Conservation (phyloP, 2,888 invertebrate species). For the Orchestes rusci region DNA sequence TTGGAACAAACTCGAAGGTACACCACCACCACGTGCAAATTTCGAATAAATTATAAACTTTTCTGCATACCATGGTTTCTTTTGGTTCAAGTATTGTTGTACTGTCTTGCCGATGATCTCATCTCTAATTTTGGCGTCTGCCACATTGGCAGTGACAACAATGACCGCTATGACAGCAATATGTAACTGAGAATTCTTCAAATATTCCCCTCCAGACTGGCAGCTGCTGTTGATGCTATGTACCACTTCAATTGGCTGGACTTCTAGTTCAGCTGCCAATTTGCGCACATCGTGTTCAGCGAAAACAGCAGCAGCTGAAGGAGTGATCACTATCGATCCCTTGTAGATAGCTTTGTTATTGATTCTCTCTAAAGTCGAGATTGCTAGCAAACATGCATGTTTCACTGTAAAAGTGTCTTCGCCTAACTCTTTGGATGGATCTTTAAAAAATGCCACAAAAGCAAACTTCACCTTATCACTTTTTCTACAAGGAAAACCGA, state of each 20-base stretch:
- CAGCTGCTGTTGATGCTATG: conserved; percentile 1
- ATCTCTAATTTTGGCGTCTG: not conserved
- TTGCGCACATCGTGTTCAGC: not conserved
- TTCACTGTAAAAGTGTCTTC: no score
- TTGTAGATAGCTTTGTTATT: not conserved
- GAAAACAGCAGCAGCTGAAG: conserved; percentile 4
- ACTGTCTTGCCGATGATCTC: not conserved
- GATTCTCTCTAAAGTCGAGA: not conserved
- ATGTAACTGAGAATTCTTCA: not conserved
- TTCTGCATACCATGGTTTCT: no score
- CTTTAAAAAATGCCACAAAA: conserved; percentile 1
- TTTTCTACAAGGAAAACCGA: not conserved
- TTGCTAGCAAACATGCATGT: conserved; percentile 1
- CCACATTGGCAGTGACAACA: conserved; percentile 3
- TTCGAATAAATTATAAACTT: no score
- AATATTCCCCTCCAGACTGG: conserved; percentile 4
- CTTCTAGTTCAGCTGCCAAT: not conserved
- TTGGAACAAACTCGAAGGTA: no score
- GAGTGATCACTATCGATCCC: not conserved
- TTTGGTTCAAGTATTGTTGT: not conserved
- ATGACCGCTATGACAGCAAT: conserved; percentile 1
- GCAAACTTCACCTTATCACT: not conserved
- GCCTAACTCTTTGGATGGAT: no score
- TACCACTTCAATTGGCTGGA: not conserved
- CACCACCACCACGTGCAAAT: no score